These are phyloP conservation scores for Channallabes apus DNA, from an alignment of 2,797 vertebrate genomes.

Conservation along the genomic window DNA sequence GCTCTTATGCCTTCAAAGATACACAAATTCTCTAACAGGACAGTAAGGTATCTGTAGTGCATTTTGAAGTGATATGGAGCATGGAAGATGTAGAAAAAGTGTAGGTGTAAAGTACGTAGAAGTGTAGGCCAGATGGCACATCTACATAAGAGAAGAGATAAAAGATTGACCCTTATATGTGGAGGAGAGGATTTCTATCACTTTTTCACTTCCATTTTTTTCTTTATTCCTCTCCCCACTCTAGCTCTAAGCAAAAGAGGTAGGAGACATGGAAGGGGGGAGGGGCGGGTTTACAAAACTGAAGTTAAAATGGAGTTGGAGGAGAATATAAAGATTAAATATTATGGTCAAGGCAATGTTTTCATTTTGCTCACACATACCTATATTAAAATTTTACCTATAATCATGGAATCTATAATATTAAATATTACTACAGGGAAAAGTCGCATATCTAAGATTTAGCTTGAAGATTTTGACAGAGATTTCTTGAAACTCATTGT, in stretches of 20 bases:
- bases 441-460: not conserved
- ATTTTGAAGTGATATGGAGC: not conserved
- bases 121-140: constrained; percentile 36
- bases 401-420: not conserved
- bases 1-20: not conserved
- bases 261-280: constrained; percentile 7
- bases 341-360: not conserved
- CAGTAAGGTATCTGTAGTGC: not conserved
- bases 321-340: constrained; percentile 14
- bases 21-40: constrained; percentile 14
- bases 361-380: constrained; percentile 14
- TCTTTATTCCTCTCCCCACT: constrained; percentile 30
- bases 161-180: constrained; percentile 39
- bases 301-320: constrained; percentile 17
- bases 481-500: not conserved
- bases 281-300: constrained; percentile 28
- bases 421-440: not conserved
- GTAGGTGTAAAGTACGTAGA: constrained; percentile 37
- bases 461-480: too few relatives aligned
- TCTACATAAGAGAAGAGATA: constrained; percentile 38
- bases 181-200: constrained; percentile 33
- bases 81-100: constrained; percentile 25
- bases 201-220: constrained; percentile 38
- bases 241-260: constrained; percentile 38
- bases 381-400: not conserved